Evolutionary conservation across 2,888 invertebrate species (phyloP), one percentile per base, ranked within the genome.

Genomic region (Pantelozetes paolii): DNA sequence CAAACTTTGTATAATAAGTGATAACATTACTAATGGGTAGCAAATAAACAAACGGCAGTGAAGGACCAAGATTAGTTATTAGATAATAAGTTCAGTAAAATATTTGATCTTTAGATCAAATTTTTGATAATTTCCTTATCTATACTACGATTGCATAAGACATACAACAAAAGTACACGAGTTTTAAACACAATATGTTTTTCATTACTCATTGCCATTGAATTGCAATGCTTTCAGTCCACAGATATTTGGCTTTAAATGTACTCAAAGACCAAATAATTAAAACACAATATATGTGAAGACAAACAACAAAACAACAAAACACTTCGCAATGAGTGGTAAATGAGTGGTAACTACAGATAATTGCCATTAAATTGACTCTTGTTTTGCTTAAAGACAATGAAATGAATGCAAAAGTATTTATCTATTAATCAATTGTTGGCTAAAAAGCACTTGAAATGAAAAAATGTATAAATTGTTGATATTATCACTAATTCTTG

Each of bases 81-180:
- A n/a, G n/a, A n/a, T n/a, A n/a, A n/a, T n/a, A n/a, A n/a, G n/a
- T n/a, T n/a, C n/a, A n/a, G n/a, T n/a, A n/a, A n/a, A n/a, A n/a
- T n/a, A n/a, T n/a, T n/a, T n/a, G n/a, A n/a, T n/a, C n/a, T n/a
- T n/a, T n/a, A n/a, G n/a, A n/a, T n/a, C n/a, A n/a, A n/a, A n/a
- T n/a, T n/a, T n/a, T n/a, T n/a, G n/a, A n/a, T n/a, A n/a, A n/a
- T n/a, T n/a, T n/a, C n/a, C n/a, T n/a, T n/a, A n/a, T n/a, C n/a
- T n/a, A n/a, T n/a, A n/a, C n/a, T n/a, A 54, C 9, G 20, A 54
- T 54, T 64, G 32, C 62, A 64, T 64, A 64, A 64, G 62, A 64
- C 32, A 64, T 45, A 15, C 2, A 45, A 6, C 2, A 20, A 32
- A 32, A 62, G 32, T 32, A 32, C 32, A 32, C n/a, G 32, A 62